Evolutionary conservation across 2,888 invertebrate genomes (phyloP).

Genomic region (Zeuzera pyrina): DNA sequence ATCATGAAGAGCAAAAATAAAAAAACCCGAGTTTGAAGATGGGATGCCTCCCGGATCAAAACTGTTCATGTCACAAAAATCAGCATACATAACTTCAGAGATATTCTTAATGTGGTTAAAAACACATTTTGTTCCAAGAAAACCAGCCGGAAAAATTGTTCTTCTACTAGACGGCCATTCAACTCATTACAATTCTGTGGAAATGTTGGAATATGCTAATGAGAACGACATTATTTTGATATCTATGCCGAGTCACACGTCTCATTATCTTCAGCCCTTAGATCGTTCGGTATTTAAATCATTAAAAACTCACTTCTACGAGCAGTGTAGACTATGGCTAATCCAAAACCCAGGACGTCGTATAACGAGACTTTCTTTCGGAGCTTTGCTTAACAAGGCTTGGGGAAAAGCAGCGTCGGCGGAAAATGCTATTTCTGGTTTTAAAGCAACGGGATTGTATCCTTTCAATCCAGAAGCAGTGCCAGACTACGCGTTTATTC

Average conservation of each 20-base stretch:
- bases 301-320: slow-evolving; percentile 21
- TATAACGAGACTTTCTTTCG: slow-evolving; percentile 13
- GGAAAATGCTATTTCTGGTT: slow-evolving; percentile 18
- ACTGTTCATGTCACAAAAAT: slow-evolving; percentile 9
- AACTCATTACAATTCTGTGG: slow-evolving; percentile 3
- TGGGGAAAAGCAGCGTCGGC: slow-evolving; percentile 17
- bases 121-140: slow-evolving; percentile 19
- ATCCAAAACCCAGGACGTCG: slow-evolving; percentile 16
- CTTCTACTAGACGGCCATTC: slow-evolving; percentile 16
- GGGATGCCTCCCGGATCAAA: slow-evolving; percentile 4
- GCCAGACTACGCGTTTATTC: slow-evolving; percentile 15
- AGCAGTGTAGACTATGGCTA: slow-evolving; percentile 14
- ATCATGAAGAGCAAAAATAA: slow-evolving; percentile 10
- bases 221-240: slow-evolving; percentile 6
- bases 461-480: slow-evolving; percentile 20
- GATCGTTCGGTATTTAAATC: slow-evolving; percentile 18
- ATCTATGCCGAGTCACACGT: slow-evolving; percentile 21
- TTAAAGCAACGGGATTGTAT: slow-evolving; percentile 20
- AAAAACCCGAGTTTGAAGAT: slow-evolving; percentile 4
- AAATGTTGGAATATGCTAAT: slow-evolving; percentile 4
- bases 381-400: slow-evolving; percentile 12
- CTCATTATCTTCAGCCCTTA: slow-evolving; percentile 16
- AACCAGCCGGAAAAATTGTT: slow-evolving; percentile 17
- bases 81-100: slow-evolving; percentile 19
- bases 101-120: slow-evolving; percentile 21